phyloP scores from a whole-genome alignment of 1,140 invertebrate genomes.

The Drosophila sturtevanti region DNA sequence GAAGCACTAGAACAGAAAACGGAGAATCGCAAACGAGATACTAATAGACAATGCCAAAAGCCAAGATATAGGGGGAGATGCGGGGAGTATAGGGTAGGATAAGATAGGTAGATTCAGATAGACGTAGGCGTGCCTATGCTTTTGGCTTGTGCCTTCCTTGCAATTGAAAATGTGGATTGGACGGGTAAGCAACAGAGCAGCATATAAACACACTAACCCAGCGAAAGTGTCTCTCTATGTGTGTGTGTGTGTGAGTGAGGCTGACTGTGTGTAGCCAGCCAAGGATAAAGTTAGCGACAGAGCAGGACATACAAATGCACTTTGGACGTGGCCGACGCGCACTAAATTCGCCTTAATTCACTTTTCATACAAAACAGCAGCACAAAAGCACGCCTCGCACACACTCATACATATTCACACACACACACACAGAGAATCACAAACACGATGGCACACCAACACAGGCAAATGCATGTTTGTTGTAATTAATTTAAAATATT shows the following conservation, averaged over 20 bases:
- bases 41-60: conserved; percentile 77
- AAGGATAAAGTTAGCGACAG: conserved; percentile 78
- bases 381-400: conserved; percentile 72
- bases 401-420: conserved; percentile 39
- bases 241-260: conserved; percentile 18
- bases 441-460: conserved; percentile 17
- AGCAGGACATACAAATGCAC: conserved; percentile 74
- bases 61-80: conserved; percentile 14
- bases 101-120: neutral
- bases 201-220: conserved; percentile 77
- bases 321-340: conserved; percentile 76
- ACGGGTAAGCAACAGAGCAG: conserved; percentile 52
- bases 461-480: conserved; percentile 65
- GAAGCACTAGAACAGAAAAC: conserved; percentile 80
- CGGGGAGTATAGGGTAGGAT: neutral
- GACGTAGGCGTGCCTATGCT: neutral
- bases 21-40: conserved; percentile 80
- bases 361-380: conserved; percentile 79
- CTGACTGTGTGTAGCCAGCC: conserved; percentile 43
- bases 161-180: conserved; percentile 53
- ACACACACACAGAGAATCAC: conserved; percentile 30
- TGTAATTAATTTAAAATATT: conserved; percentile 82
- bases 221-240: conserved; percentile 62
- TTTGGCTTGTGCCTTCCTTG: conserved; percentile 1
- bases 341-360: conserved; percentile 80